Evolutionary conservation across 1,140 invertebrate species (phyloP), one percentile per base, ranked within the genome.

Genomic region (Drosophila navojoa): DNA sequence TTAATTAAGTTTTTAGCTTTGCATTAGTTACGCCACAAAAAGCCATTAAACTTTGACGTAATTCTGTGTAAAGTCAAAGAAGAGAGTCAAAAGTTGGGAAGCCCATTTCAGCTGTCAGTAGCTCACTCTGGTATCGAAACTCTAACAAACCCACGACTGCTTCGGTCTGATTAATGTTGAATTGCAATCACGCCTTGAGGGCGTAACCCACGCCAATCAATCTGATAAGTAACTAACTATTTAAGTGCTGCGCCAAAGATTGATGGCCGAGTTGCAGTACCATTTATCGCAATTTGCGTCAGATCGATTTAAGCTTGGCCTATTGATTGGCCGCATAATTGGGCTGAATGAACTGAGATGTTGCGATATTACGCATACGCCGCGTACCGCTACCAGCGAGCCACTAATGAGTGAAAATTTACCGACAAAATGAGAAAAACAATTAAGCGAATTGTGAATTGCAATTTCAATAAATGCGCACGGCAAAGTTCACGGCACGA

Each of bases 381-480:
- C 45, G 47, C 76, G 25, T 54, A 16, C 42, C 32, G 53, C 61
- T 44, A 47, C 11, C 61, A 79, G 70, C 77, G 45, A 69, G 71
- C 47, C 71, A 73, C 71, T 86, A 87, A 86, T 87, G 66, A 76
- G 79, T 60, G 76, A 81, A 86, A 87, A 86, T 79, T 76, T 50
- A 54, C 76, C 64, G 60, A 66, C 68, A 45, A 81, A 77, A 76
- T 69, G 82, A 67, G 64, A 63, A 76, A 81, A 74, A 86, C 62
- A 86, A 86, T 86, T 81, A 87, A 76, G 76, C 60, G 40, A 69
- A 76, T 78, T 82, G 72, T 84, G 71, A 85, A 86, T 75, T 86
- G 81, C 69, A 76, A 81, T 87, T 86, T 82, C 59, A 81, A 86
- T 81, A 79, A 86, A 73, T 72, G 82, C 55, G 79, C 71, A 59